These are phyloP conservation scores for Amphiura filiformis DNA, from an alignment of 35 echinoderm and acorn worm species.

Conservation along the genomic window DNA sequence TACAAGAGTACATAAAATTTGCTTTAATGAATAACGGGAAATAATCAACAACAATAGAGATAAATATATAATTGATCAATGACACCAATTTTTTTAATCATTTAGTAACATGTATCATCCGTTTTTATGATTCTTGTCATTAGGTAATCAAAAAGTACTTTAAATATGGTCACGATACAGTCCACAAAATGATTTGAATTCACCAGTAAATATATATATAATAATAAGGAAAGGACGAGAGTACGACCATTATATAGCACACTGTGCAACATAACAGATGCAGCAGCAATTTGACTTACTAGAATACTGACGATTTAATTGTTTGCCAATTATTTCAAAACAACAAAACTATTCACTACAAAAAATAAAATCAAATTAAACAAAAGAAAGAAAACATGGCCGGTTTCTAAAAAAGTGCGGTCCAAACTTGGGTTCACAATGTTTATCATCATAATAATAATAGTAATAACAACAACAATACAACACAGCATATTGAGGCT, in stretches of 20 bases:
- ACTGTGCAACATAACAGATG: not conserved
- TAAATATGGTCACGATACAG: conserved; percentile 8
- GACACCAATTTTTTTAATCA: not conserved
- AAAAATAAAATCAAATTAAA: not conserved
- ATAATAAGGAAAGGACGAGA: not conserved
- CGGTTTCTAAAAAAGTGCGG: not conserved
- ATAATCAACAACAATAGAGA: conserved; percentile 12
- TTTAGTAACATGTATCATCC: not conserved
- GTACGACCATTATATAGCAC: not conserved
- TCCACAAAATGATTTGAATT: conserved; percentile 13
- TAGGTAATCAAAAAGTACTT: conserved; percentile 5
- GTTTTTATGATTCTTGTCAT: not conserved
- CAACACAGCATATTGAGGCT: not conserved
- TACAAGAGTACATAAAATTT: conserved; percentile 13
- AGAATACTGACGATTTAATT: not conserved
- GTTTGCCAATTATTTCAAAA: not conserved
- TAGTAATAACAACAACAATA: not conserved
- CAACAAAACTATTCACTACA: not conserved
- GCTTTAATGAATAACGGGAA: not conserved
- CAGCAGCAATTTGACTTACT: not conserved
- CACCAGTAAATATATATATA: not conserved
- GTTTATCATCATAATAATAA: not conserved
- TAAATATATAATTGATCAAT: conserved; percentile 13
- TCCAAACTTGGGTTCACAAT: not conserved
- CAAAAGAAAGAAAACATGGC: not conserved